Evolutionary conservation across 2,888 invertebrate species (phyloP).

Genomic region (Spialia ferax): DNA sequence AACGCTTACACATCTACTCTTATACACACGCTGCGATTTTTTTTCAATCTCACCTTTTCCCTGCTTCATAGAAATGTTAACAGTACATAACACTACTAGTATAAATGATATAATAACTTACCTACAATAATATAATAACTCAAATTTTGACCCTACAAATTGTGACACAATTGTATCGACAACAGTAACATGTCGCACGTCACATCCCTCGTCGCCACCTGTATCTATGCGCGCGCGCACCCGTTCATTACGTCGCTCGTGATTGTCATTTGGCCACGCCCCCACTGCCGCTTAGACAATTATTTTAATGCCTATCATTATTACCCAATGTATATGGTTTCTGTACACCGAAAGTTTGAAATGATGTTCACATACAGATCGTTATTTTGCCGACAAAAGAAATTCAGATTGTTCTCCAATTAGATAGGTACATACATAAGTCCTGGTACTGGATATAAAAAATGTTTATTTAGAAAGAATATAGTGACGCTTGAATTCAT

Average conservation of each 20-base stretch:
- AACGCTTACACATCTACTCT: too few species aligned
- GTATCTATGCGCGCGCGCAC: conserved; percentile 69
- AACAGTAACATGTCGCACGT: conserved; percentile 30
- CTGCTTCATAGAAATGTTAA: too few species aligned
- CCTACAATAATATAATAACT: too few species aligned
- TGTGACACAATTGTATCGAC: conserved; percentile 10
- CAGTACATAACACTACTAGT: too few species aligned
- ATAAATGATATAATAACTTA: too few species aligned
- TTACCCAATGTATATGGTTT: conserved; percentile 57
- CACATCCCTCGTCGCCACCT: conserved; percentile 63
- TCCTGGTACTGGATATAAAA: too few species aligned
- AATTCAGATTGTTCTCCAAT: not conserved
- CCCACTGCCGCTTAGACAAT: conserved; percentile 71
- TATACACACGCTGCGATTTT: too few species aligned
- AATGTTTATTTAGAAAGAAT: too few species aligned
- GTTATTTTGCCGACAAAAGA: not conserved
- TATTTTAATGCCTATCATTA: conserved; percentile 81
- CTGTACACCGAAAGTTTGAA: conserved; percentile 26
- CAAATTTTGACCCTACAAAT: too few species aligned
- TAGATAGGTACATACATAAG: too few species aligned
- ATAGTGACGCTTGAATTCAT: too few species aligned
- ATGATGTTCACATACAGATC: conserved; percentile 6
- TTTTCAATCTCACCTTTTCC: too few species aligned
- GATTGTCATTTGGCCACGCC: conserved; percentile 84
- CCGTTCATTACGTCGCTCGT: conserved; percentile 82